Evolutionary conservation across 1,140 invertebrate species (phyloP).

Genomic region (Micrasema minimum): DNA sequence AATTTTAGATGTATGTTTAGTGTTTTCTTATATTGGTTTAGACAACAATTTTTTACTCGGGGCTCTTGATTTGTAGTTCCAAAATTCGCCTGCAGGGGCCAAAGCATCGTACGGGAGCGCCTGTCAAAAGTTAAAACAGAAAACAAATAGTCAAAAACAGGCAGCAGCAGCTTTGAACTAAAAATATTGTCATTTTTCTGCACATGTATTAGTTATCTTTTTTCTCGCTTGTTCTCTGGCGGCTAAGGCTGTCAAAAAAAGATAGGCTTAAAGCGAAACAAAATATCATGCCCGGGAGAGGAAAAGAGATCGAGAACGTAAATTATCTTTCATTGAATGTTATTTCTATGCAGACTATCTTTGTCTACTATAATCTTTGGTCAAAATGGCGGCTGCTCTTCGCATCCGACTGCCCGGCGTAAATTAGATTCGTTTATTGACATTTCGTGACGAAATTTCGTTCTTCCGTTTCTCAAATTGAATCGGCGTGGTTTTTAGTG

Average conservation of each 20-base stretch:
- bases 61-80: neutral
- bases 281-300: too few species aligned
- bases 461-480: neutral
- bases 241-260: too few species aligned
- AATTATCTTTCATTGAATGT: too few species aligned
- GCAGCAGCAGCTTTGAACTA: too few species aligned
- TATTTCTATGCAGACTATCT: too few species aligned
- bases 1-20: neutral
- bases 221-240: too few species aligned
- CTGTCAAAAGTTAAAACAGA: slow-evolving; percentile 25
- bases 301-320: too few species aligned
- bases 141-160: slow-evolving; percentile 21
- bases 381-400: slow-evolving; percentile 37
- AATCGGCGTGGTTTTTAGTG: slow-evolving; percentile 2
- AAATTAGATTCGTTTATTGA: slow-evolving; percentile 18
- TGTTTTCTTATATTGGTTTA: neutral
- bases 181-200: too few species aligned
- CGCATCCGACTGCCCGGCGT: slow-evolving; percentile 1
- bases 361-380: too few species aligned
- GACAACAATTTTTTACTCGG: neutral
- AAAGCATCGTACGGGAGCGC: slow-evolving; percentile 21
- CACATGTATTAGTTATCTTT: too few species aligned
- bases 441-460: slow-evolving; percentile 10
- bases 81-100: neutral
- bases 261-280: too few species aligned